Base-by-base conservation (phyloP, 2,888 invertebrate genomes). In the Andrena flavipes region DNA sequence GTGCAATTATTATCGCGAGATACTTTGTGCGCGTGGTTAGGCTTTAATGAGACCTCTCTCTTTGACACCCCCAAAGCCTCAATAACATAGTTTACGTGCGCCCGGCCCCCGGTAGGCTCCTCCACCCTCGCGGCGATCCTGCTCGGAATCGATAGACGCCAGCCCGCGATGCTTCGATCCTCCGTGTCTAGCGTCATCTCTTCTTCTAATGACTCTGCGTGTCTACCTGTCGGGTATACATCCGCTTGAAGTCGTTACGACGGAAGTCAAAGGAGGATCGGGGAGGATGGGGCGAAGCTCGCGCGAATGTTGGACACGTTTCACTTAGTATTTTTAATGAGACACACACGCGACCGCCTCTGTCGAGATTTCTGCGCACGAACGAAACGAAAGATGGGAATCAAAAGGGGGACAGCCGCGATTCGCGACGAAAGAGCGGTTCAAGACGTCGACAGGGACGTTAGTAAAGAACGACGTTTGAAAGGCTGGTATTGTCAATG, bases 1-100 rank as follows among this genome's bases (percentile, higher is more conserved):
- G 78, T 29, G 80, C 75, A 86, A 86, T 82, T 86, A 85, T 85
- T 80, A 77, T 76, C 73, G 70, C 75, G 70, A 60, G 75, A 85
- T 85, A 82, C 72, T 83, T 81, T 69, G 65, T 65, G 49, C 62
- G 33, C n/a, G 51, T 73, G 49, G 63, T 72, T 76, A 76, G 56
- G 69, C 56, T 68, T 71, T 80, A 85, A 85, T 75, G 78, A 83
- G 74, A 23, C 51, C 26, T 48, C 72, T n/a, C 76, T 56, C 77
- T 78, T 80, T 82, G 77, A 82, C 76, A 26, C 60, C 49, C 49
- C 30, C 62, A 76, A 77, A 67, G 54, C 35, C 49, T 54, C 75
- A 65, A 74, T 73, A 68, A 79, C 78, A 84, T 13, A 42, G 65
- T 71, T 72, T 65, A 64, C 65, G 74, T 16, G 56, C 10, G 42